Base-by-base conservation (phyloP, 2,888 invertebrate genomes). In the Tineola bisselliella region DNA sequence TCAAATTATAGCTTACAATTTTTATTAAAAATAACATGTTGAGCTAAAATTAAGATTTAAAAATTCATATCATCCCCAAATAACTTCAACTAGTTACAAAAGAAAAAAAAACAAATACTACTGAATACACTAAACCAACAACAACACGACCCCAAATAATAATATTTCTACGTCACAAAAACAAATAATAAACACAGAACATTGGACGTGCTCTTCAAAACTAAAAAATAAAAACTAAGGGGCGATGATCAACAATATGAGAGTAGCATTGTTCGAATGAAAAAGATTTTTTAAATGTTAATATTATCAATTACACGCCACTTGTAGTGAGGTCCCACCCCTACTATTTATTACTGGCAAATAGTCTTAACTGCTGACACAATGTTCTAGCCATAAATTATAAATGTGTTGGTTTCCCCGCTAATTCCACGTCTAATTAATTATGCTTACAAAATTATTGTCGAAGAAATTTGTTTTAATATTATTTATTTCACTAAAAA, bases 231-330 rank as follows among this genome's bases (percentile, higher is more conserved):
- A 62, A 61, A 11, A 57, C 43, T 17, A 44, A 44, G 48, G 57
- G 75, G 71, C 70, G 64, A 66, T 62, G 63, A 61, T 59, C 67
- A 66, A 69, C 38, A 61, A 52, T 48, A 48, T 48, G 44, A 33
- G 19, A 15, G 66, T 63, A 68, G 75, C 75, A 73, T 73, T 69
- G 71, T 64, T 69, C 77, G 81, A 82, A 82, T 80, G 80, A 75
- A 76, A 74, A 75, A 54, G 4, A 25, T 54, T 54, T 54, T 54
- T 54, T 54, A 3, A 18, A 54, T 54, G 19, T 18, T 54, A 81
- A 76, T 76, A 81, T 78, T 77, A 78, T 76, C 77, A 79, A 82
- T 83, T 83, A 76, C 74, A 79, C 74, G 65, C 72, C 70, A 66
- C 70, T 75, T 72, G 70, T 69, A 68, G 1, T 4, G 2, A 15